Percentiles rank a stretch among this genome's conserved stretches.
phyloP scores from a whole-genome alignment of 2,888 invertebrate genomes.

The Agrochola macilenta region DNA sequence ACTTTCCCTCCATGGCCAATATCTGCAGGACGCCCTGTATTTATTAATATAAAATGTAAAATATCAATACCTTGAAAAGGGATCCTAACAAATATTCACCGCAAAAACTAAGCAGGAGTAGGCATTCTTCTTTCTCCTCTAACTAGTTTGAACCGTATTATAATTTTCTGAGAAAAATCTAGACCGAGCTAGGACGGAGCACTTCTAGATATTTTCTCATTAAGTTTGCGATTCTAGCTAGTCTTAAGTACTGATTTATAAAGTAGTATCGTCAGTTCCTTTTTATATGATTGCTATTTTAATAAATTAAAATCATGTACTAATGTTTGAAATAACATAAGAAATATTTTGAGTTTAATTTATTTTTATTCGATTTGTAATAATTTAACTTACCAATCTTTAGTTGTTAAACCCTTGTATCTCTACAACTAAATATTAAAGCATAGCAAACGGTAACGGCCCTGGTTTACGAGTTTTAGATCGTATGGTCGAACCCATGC shows the following conservation, averaged over 20 bases:
- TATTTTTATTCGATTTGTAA: background rate
- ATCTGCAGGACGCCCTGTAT: too few relatives aligned
- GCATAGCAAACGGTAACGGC: too few relatives aligned
- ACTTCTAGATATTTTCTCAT: slow-evolving; percentile 43
- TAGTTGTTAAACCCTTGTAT: background rate
- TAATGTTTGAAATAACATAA: too few relatives aligned
- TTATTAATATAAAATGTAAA: too few relatives aligned
- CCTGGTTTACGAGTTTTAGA: too few relatives aligned
- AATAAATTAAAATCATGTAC: too few relatives aligned
- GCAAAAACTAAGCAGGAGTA: background rate
- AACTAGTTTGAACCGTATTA: slow-evolving; percentile 27
- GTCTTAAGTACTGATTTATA: slow-evolving; percentile 22
- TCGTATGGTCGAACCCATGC: too few relatives aligned
- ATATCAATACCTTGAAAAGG: background rate
- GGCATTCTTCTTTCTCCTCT: background rate
- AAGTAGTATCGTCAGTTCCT: slow-evolving; percentile 18
- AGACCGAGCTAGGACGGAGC: background rate
- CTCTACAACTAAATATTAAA: background rate
- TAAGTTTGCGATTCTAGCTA: slow-evolving; percentile 30
- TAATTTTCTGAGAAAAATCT: slow-evolving; percentile 41
- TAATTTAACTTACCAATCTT: background rate
- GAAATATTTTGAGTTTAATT: too few relatives aligned
- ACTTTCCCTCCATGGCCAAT: too few relatives aligned
- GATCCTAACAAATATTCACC: background rate
- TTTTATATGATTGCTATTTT: background rate